phyloP scores from a whole-genome alignment of 2,113 vertebrate species.

The Paracanthobrama guichenoti region DNA sequence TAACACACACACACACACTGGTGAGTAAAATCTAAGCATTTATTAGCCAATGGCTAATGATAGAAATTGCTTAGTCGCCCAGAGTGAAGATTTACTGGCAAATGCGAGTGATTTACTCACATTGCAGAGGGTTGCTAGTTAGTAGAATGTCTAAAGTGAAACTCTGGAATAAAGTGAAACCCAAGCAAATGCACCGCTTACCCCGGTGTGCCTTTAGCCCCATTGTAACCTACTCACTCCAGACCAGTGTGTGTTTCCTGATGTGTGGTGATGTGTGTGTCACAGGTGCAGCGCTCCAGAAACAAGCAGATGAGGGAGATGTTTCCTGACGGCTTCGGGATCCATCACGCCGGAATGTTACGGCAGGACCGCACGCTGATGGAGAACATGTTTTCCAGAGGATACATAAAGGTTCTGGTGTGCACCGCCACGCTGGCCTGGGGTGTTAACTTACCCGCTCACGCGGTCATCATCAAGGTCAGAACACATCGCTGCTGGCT shows the following conservation, averaged over 20 bases:
- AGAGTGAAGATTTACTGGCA: too few species aligned
- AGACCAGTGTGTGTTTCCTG: background rate
- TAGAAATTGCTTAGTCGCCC: too few species aligned
- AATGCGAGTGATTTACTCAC: too few species aligned
- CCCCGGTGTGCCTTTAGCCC: background rate
- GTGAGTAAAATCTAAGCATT: too few species aligned
- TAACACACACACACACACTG: too few species aligned
- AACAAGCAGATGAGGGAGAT: constrained; percentile 97
- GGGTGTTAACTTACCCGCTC: constrained; percentile 99
- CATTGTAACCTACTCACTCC: background rate
- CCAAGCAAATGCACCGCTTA: too few species aligned
- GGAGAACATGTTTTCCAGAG: constrained; percentile 92
- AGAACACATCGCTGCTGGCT: constrained; percentile 18
- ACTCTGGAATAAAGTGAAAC: too few species aligned
- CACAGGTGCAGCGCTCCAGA: constrained; percentile 91
- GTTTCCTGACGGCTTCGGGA: constrained; percentile 95
- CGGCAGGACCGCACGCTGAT: constrained; percentile 91
- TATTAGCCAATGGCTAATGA: too few species aligned
- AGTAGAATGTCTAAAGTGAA: too few species aligned
- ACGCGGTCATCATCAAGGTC: constrained; percentile 99
- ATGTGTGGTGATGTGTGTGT: background rate
- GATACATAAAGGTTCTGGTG: constrained; percentile 91
- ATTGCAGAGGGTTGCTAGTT: too few species aligned
- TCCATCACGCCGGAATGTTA: constrained; percentile 97
- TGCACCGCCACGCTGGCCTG: constrained; percentile 96